Conservation (phyloP, 2,797 vertebrate species). For the Microhierax caerulescens region DNA sequence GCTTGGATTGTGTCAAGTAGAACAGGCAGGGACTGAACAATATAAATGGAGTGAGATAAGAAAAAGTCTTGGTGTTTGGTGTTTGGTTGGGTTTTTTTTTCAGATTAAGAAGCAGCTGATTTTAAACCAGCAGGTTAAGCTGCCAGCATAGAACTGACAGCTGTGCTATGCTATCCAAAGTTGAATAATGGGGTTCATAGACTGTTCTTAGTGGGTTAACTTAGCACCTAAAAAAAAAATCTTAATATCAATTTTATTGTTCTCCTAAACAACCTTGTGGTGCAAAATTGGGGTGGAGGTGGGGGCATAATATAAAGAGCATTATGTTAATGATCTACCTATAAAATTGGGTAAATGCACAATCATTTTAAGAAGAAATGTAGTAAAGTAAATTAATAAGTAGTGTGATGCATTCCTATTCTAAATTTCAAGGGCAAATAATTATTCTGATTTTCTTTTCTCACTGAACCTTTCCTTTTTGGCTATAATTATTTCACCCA, state of each 20-base stretch:
- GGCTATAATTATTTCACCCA: not conserved
- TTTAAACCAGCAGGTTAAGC: not conserved
- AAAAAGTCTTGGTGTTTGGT: not conserved
- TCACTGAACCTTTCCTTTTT: not conserved
- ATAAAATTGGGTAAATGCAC: not conserved
- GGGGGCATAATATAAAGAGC: not conserved
- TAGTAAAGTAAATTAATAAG: not conserved
- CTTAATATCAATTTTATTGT: not conserved
- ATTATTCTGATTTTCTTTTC: slow-evolving; percentile 1
- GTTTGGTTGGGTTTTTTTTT: not conserved
- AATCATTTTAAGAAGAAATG: not conserved
- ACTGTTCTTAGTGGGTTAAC: not conserved
- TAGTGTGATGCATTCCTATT: not conserved
- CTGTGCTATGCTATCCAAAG: not conserved
- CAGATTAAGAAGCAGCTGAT: not conserved
- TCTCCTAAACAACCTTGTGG: not conserved
- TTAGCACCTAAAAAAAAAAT: not conserved
- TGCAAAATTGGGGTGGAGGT: not conserved
- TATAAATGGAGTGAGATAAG: not conserved
- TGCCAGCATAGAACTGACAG: not conserved
- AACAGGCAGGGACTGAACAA: not conserved
- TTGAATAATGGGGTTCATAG: not conserved
- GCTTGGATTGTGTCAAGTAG: not conserved
- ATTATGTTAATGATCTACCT: not conserved
- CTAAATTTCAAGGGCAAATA: slow-evolving; percentile 20